These are phyloP conservation scores for Spicauda simplicius DNA, from an alignment of 2,888 invertebrate genomes.

Conservation along the genomic window DNA sequence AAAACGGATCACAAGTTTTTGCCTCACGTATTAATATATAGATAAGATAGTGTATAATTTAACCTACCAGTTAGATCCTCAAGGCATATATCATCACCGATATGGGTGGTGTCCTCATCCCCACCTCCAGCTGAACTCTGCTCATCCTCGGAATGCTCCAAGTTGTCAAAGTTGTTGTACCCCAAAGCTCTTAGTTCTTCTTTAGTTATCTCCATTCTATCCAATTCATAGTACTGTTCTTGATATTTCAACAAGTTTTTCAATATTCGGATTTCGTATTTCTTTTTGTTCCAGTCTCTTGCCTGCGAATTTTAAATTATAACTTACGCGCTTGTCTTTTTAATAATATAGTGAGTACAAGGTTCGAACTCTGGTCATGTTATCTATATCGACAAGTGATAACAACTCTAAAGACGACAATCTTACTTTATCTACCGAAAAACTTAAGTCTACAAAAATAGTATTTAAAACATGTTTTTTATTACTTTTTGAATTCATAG, in stretches of 20 bases:
- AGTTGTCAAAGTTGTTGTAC: slow-evolving; percentile 70
- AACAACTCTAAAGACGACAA: too few relatives aligned
- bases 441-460: too few relatives aligned
- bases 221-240: slow-evolving; percentile 78
- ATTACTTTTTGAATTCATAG: too few relatives aligned
- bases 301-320: slow-evolving; percentile 64
- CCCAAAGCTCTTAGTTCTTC: slow-evolving; percentile 77
- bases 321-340: too few relatives aligned
- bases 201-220: slow-evolving; percentile 81
- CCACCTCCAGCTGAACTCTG: slow-evolving; percentile 77
- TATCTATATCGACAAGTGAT: too few relatives aligned
- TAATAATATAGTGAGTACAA: too few relatives aligned
- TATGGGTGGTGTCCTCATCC: slow-evolving; percentile 85
- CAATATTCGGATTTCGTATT: slow-evolving; percentile 86
- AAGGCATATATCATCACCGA: slow-evolving; percentile 89
- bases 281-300: slow-evolving; percentile 70
- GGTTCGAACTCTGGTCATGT: too few relatives aligned
- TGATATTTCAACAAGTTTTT: slow-evolving; percentile 83
- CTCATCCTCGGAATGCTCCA: slow-evolving; percentile 79
- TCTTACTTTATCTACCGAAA: too few relatives aligned
- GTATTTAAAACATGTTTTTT: too few relatives aligned
- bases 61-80: slow-evolving; percentile 88
- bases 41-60: too few relatives aligned
- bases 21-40: too few relatives aligned
- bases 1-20: too few relatives aligned